These are phyloP conservation scores for Ellobium chinense DNA, from an alignment of 2,888 invertebrate species.

Conservation along the genomic window DNA sequence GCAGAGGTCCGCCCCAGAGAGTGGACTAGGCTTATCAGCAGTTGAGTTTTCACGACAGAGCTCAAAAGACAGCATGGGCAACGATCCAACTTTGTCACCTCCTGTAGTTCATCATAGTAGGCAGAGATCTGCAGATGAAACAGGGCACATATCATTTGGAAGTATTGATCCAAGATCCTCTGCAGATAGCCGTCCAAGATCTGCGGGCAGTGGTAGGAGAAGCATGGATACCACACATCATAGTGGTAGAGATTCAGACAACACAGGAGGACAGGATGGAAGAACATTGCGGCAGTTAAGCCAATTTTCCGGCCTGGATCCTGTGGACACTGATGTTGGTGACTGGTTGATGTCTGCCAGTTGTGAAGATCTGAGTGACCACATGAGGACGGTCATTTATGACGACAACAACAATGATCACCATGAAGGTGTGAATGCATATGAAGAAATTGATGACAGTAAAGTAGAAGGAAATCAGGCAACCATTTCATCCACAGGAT, in stretches of 20 bases:
- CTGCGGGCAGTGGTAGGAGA: background rate
- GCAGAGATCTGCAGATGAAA: constrained; percentile 56
- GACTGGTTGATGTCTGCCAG: constrained; percentile 61
- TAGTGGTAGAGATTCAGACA: background rate
- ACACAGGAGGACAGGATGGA: background rate
- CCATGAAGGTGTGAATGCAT: constrained; percentile 31
- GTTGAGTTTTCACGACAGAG: background rate
- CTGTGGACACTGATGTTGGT: constrained; percentile 9
- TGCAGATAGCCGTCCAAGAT: background rate
- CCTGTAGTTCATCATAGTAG: constrained; percentile 53
- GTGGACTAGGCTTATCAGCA: background rate
- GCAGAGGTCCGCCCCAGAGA: constrained; percentile 36
- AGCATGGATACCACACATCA: background rate
- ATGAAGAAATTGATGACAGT: background rate
- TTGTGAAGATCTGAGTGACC: constrained; percentile 69
- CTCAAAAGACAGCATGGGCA: background rate
- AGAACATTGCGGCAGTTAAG: background rate
- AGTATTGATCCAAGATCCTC: background rate
- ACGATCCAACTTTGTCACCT: constrained; percentile 30
- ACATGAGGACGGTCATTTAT: constrained; percentile 57
- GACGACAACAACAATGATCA: constrained; percentile 43
- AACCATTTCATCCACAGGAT: constrained; percentile 14
- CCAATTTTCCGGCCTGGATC: constrained; percentile 12
- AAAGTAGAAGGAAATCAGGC: background rate
- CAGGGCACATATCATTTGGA: constrained; percentile 7